Evolutionary conservation across 2,888 invertebrate genomes (phyloP).

Genomic region (Pilophorus perplexus): DNA sequence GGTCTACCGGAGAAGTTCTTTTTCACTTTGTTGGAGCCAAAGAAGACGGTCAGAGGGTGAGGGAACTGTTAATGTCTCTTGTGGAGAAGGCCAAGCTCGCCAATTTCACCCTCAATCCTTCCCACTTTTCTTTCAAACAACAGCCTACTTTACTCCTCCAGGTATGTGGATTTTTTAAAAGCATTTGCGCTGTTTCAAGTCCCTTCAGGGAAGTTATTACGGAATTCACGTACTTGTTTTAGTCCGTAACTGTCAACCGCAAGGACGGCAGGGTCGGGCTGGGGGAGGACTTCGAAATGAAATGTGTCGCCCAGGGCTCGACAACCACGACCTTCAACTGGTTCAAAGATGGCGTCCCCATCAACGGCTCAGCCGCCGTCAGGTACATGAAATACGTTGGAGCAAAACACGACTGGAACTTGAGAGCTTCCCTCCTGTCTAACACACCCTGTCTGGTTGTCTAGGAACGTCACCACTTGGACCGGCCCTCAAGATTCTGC

Average conservation of each 20-base stretch:
- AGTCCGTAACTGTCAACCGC: constrained; percentile 52
- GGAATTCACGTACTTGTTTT: constrained; percentile 34
- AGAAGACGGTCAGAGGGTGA: constrained; percentile 57
- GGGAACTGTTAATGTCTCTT: constrained; percentile 59
- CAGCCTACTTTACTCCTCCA: constrained; percentile 54
- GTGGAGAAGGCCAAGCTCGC: constrained; percentile 62
- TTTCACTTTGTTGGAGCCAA: constrained; percentile 56
- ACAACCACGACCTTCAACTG: constrained; percentile 71
- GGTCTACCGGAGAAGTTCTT: constrained; percentile 51
- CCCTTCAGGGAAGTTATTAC: not conserved
- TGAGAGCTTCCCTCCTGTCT: too few relatives aligned
- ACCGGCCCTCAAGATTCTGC: constrained; percentile 56
- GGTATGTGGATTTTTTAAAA: too few relatives aligned
- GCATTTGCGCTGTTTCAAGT: too few relatives aligned
- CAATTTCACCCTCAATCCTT: constrained; percentile 62
- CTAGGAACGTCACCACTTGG: constrained; percentile 67
- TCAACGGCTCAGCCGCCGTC: constrained; percentile 71
- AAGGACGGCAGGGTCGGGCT: constrained; percentile 57
- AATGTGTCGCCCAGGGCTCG: constrained; percentile 75
- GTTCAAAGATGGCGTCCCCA: constrained; percentile 75
- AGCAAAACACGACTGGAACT: too few relatives aligned
- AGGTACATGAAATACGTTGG: too few relatives aligned
- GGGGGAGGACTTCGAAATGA: constrained; percentile 72
- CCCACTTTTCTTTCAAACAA: constrained; percentile 67
- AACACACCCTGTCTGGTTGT: too few relatives aligned